These are phyloP conservation scores for Neotoxoptera formosana DNA, from an alignment of 1,140 invertebrate species.

Conservation along the genomic window DNA sequence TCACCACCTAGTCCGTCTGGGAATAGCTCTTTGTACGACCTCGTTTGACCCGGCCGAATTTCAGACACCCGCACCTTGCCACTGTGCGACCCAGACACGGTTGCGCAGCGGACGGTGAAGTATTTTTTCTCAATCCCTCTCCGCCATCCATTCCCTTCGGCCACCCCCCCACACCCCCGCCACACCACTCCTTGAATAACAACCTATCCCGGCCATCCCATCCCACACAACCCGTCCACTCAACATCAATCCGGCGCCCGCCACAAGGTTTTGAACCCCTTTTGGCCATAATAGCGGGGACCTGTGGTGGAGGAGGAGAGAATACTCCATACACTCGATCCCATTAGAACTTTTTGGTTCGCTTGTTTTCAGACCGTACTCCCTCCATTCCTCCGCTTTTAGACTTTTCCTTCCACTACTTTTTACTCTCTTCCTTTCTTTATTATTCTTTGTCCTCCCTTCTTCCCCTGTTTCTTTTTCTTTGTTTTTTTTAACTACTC, in stretches of 20 bases:
- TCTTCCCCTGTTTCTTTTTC: background rate
- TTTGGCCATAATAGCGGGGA: conserved; percentile 18
- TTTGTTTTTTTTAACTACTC: conserved; percentile 26
- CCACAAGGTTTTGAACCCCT: conserved; percentile 38
- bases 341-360: conserved; percentile 54
- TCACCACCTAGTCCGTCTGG: conserved; percentile 52
- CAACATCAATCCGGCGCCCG: conserved; percentile 48
- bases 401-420: background rate
- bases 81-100: conserved; percentile 33
- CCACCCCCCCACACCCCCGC: background rate
- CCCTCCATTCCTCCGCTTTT: background rate
- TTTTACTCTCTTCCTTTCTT: background rate
- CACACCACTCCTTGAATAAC: too few relatives aligned
- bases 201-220: background rate
- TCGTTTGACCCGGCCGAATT: conserved; percentile 52
- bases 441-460: too few relatives aligned
- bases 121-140: background rate
- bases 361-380: conserved; percentile 29
- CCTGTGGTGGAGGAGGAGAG: background rate
- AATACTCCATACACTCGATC: conserved; percentile 34
- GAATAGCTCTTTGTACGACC: conserved; percentile 57
- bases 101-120: conserved; percentile 46
- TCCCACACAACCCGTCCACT: background rate
- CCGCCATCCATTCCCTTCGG: background rate
- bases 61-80: conserved; percentile 37